Base-by-base conservation (phyloP, 2,888 invertebrate species). In the Scotopteryx bipunctaria region DNA sequence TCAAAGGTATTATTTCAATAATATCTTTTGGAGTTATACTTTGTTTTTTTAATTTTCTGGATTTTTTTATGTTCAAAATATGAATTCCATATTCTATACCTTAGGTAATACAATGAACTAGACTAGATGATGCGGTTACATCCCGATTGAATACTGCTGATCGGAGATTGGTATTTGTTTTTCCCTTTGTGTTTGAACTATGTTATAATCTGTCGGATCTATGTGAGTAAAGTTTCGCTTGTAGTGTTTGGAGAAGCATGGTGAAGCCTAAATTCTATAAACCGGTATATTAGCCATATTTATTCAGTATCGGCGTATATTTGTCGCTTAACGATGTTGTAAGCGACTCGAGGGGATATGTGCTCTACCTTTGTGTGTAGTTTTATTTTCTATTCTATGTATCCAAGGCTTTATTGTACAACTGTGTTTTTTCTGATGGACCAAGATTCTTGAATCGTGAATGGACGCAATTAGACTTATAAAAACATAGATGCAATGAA, bases 161-260 rank as follows among this genome's bases (percentile, higher is more conserved):
- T 50, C 25, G 46, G 23, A 38, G 33, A 32, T 11, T 21, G 14
- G 35, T 53, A 51, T 43, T 51, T 48, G 35, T 47, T 27, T 49
- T 57, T 61, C 61, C 60, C 61, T 36, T 59, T 61, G 50, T 61
- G 56, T 52, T 29, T 65, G 32, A 65, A 64, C 58, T 66, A 63
- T 71, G 65, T 69, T 71, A 74, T 74, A 72, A 78, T 81, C 67
- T 79, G 72, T 79, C 76, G 83, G 83, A 86, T 81, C 66, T 76
- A 81, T 86, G 85, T 87, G 81, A 86, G 83, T 87, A 86, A 84
- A 76, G 73, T 78, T 66, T 73, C 72, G 88, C 88, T 88, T 88
- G 84, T 88, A 88, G 87, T 83, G 74, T 76, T 79, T 86, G 80
- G 81, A 79, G 70, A 78, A 76, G 88, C 87, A 87, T 88, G 87